These are phyloP conservation scores for Micromesistius poutassou DNA, from an alignment of 2,797 vertebrate genomes.

Conservation along the genomic window DNA sequence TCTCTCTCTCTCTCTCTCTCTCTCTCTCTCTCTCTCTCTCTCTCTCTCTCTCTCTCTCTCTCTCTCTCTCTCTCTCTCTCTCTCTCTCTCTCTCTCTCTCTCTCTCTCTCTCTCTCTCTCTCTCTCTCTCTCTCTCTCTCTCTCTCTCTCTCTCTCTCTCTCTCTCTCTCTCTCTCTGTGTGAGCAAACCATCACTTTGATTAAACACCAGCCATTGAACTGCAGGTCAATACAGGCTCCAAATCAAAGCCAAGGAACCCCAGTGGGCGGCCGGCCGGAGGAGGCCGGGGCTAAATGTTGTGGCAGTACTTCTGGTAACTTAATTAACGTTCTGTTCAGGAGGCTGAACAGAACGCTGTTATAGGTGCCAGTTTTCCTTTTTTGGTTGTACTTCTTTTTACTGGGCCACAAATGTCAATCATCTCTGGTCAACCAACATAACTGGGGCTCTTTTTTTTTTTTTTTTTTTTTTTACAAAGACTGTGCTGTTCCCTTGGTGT, in stretches of 20 bases:
- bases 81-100: too few relatives aligned
- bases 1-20: too few relatives aligned
- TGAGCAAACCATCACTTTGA: conserved; percentile 54
- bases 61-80: too few relatives aligned
- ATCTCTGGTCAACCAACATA: background rate
- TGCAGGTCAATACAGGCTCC: conserved; percentile 51
- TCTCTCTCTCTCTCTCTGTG: conserved; percentile 25
- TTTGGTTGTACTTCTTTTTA: background rate
- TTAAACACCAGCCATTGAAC: conserved; percentile 54
- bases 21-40: too few relatives aligned
- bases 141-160: conserved; percentile 12
- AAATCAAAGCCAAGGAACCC: conserved; percentile 42
- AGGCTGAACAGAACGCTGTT: conserved; percentile 15
- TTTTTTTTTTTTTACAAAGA: too few relatives aligned
- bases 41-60: too few relatives aligned
- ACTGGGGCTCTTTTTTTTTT: too few relatives aligned
- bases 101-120: background rate
- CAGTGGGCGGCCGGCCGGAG: conserved; percentile 12
- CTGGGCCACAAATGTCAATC: background rate
- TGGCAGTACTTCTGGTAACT: conserved; percentile 10
- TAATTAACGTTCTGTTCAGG: conserved; percentile 21
- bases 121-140: conserved; percentile 7
- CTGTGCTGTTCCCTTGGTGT: too few relatives aligned
- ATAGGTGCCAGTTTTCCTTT: conserved; percentile 4
- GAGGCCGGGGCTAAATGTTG: conserved; percentile 21